phyloP scores from a whole-genome alignment of 2,113 vertebrate species.

The Brachirus orientalis region DNA sequence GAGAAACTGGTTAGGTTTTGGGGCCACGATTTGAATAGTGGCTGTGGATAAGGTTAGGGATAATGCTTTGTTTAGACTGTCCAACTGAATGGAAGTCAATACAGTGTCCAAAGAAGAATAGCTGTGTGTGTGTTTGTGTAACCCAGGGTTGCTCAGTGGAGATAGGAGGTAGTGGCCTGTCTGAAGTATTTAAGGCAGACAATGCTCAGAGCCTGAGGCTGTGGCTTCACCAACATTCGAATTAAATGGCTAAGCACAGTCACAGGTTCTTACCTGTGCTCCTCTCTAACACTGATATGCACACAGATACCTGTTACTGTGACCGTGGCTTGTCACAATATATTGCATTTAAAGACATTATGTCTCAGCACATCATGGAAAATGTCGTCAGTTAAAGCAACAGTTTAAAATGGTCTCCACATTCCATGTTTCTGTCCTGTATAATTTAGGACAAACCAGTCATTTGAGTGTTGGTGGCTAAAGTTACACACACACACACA shows the following conservation, averaged over 20 bases:
- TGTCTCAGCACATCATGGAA: not conserved
- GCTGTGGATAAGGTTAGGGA: no score
- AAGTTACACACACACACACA: not conserved
- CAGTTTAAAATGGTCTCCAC: no score
- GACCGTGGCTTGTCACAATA: constrained; percentile 5
- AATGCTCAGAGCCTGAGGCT: constrained; percentile 46
- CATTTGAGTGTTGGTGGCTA: no score
- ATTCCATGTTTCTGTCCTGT: no score
- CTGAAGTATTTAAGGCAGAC: constrained; percentile 49
- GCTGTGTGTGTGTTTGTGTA: constrained; percentile 6
- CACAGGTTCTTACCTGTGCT: constrained; percentile 42
- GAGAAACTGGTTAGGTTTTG: no score
- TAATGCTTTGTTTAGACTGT: no score
- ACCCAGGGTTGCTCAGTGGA: constrained; percentile 29
- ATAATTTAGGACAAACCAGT: not conserved
- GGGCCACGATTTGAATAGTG: no score
- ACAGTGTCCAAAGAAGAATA: not conserved
- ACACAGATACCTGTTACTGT: constrained; percentile 14
- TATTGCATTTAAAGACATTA: no score
- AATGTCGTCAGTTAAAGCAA: not conserved
- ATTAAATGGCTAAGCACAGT: constrained; percentile 50
- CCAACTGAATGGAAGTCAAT: no score
- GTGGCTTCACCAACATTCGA: constrained; percentile 42
- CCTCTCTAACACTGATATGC: constrained; percentile 15
- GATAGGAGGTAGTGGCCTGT: constrained; percentile 60